A percentile compares a stretch with the other conserved stretches of the same genome.
Conservation (phyloP, 2,113 vertebrate genomes). For the Pseudopipra pipra region DNA sequence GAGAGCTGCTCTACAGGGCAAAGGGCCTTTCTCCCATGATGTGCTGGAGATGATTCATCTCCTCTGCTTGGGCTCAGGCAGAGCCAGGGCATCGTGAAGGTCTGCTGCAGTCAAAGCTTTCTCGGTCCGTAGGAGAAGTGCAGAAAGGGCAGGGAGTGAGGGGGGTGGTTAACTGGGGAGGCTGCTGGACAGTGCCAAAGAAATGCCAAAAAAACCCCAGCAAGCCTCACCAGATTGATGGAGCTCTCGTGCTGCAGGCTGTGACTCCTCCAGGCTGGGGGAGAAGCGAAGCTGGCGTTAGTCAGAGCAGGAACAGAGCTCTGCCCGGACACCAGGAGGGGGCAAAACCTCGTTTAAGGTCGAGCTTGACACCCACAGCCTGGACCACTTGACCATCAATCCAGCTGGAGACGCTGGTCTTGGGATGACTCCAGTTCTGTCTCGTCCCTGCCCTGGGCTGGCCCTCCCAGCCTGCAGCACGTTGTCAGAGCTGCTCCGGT, state of each 20-base stretch:
- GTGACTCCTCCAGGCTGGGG: neutral
- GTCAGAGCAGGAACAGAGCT: neutral
- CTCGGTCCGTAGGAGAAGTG: neutral
- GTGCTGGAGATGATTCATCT: neutral
- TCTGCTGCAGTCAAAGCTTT: neutral
- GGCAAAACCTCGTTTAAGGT: neutral
- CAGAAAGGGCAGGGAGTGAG: neutral
- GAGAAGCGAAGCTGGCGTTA: neutral
- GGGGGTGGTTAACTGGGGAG: neutral
- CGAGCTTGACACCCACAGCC: neutral
- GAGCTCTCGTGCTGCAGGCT: accelerated
- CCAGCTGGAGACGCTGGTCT: neutral
- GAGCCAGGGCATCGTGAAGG: neutral
- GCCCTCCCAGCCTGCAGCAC: neutral
- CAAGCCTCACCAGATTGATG: neutral
- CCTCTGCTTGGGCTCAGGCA: neutral
- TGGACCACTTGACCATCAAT: accelerated
- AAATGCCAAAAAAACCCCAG: neutral
- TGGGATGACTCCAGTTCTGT: neutral
- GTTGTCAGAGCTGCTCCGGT: accelerated
- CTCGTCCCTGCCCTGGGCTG: neutral
- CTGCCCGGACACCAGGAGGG: neutral
- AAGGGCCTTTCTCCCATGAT: neutral
- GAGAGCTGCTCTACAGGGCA: neutral
- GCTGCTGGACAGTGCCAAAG: neutral